Conservation (phyloP, 37 sponge, comb jelly and placozoan species). For the Halichondria panicea region DNA sequence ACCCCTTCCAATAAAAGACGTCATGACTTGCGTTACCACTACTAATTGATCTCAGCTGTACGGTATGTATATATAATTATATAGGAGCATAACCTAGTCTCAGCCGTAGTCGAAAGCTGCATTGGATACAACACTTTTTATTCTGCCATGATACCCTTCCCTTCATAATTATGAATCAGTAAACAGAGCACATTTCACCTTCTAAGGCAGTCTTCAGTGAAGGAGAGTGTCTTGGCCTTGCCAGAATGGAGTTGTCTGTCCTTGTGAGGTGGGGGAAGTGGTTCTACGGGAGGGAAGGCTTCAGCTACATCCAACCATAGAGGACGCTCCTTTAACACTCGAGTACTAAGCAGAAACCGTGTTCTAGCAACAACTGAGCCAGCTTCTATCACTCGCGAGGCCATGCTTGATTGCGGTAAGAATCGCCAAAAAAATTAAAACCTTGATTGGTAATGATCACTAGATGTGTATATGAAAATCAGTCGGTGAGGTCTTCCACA, state of each 20-base stretch:
- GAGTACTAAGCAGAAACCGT: slow-evolving; percentile 30
- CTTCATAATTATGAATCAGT: too few species aligned
- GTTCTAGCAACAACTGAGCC: slow-evolving; percentile 45
- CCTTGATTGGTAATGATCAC: background rate
- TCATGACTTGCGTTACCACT: too few species aligned
- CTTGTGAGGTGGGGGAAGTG: slow-evolving; percentile 10
- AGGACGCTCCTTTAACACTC: slow-evolving; percentile 66
- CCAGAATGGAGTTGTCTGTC: slow-evolving; percentile 20
- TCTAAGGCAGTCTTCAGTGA: slow-evolving; percentile 40
- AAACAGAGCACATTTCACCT: too few species aligned
- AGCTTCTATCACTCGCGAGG: slow-evolving; percentile 20
- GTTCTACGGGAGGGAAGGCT: slow-evolving; percentile 70
- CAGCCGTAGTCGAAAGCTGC: too few species aligned
- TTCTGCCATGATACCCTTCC: too few species aligned
- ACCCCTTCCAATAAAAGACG: too few species aligned
- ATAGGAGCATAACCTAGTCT: too few species aligned
- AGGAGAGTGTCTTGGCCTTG: slow-evolving; percentile 10
- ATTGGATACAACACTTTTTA: too few species aligned
- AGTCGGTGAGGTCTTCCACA: background rate
- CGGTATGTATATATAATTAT: background rate
- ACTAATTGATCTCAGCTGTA: too few species aligned
- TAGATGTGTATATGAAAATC: background rate
- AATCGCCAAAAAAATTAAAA: too few species aligned
- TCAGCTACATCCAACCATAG: slow-evolving; percentile 83
- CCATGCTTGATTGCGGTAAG: too few species aligned